phyloP scores from a whole-genome alignment of 30 jellyfish, hydroid and myxozoan genomes.

The Rhopilema esculentum region DNA sequence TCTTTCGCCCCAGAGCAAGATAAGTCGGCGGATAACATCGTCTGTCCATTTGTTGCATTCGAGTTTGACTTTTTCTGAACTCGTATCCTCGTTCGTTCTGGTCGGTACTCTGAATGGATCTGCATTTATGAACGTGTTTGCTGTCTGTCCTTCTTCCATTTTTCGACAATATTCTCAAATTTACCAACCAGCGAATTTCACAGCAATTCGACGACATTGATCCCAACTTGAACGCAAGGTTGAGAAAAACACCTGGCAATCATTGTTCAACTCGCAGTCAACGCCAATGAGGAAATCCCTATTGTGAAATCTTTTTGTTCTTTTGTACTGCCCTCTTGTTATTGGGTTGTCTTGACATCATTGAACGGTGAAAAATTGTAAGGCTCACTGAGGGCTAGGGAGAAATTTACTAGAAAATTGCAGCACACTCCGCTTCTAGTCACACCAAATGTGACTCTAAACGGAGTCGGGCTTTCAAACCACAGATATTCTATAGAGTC shows the following conservation, averaged over 20 bases:
- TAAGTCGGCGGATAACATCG: conserved; percentile 52
- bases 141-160: background rate
- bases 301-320: background rate
- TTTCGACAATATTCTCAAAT: background rate
- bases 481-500: too few species aligned
- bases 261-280: conserved; percentile 29
- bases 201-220: conserved; percentile 21
- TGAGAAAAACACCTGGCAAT: conserved; percentile 23
- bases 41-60: conserved; percentile 69
- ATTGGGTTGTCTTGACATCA: too few species aligned
- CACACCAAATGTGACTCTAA: too few species aligned
- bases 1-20: conserved; percentile 78
- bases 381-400: too few species aligned
- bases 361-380: too few species aligned
- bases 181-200: conserved; percentile 9
- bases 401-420: too few species aligned
- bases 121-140: background rate
- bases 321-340: background rate
- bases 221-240: background rate
- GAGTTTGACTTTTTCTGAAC: background rate
- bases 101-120: background rate
- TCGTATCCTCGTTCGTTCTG: background rate
- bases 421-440: too few species aligned
- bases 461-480: too few species aligned
- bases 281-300: background rate